These are phyloP conservation scores for Rhyacophila evoluta DNA, from an alignment of 2,888 invertebrate genomes.

Conservation along the genomic window DNA sequence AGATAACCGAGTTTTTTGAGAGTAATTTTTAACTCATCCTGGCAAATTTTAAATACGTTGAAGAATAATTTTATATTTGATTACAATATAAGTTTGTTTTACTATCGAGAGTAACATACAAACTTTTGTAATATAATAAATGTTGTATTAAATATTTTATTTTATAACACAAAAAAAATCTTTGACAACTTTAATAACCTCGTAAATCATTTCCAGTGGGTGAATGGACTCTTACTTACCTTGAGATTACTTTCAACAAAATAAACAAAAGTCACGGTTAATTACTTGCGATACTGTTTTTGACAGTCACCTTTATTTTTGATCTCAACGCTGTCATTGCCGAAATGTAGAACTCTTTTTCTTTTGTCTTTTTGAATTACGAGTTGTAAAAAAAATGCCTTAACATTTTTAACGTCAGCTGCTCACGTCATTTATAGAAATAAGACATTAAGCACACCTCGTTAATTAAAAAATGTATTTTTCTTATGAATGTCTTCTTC, in stretches of 20 bases:
- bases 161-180: no score
- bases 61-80: no score
- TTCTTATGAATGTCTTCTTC: no score
- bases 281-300: slow-evolving; percentile 41
- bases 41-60: no score
- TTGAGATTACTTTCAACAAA: neutral
- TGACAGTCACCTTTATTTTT: slow-evolving; percentile 48
- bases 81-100: no score
- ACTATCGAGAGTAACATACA: no score
- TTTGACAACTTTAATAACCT: no score
- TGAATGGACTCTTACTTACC: neutral
- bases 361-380: slow-evolving; percentile 39
- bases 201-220: neutral
- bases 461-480: neutral
- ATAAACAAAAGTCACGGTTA: slow-evolving; percentile 34
- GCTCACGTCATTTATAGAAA: slow-evolving; percentile 44
- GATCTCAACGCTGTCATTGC: slow-evolving; percentile 26
- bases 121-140: no score
- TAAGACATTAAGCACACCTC: neutral
- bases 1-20: no score
- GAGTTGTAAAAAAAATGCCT: slow-evolving; percentile 32
- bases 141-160: no score
- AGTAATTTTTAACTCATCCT: no score
- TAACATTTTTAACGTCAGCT: slow-evolving; percentile 40
- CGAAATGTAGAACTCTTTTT: slow-evolving; percentile 41